phyloP scores from a whole-genome alignment of 2,113 vertebrate species.

The Gallinago undulata region DNA sequence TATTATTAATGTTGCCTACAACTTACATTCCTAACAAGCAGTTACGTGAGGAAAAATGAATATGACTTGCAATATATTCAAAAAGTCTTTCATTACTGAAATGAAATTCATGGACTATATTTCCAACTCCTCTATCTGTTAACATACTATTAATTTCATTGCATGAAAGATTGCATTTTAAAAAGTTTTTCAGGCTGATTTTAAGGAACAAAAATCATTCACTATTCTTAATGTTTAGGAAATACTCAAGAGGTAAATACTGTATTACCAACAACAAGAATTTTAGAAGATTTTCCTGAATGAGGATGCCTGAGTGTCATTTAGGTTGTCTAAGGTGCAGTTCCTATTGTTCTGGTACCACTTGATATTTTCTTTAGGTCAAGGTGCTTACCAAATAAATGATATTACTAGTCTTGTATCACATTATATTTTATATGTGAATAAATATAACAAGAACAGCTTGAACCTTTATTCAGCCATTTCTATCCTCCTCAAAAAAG shows the following conservation, averaged over 20 bases:
- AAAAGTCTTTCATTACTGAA: neutral
- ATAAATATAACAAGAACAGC: neutral
- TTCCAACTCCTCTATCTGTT: neutral
- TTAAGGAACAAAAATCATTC: neutral
- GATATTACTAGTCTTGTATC: neutral
- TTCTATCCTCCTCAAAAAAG: neutral
- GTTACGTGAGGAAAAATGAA: neutral
- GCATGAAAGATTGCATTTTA: neutral
- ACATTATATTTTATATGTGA: neutral
- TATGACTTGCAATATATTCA: conserved; percentile 10
- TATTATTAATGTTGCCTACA: conserved; percentile 3
- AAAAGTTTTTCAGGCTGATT: neutral
- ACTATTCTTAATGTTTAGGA: neutral
- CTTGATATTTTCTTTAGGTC: neutral
- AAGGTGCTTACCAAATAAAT: neutral
- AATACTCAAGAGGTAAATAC: neutral
- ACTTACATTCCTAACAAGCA: conserved; percentile 28
- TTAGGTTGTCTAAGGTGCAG: neutral
- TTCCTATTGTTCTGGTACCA: neutral
- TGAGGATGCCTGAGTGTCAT: neutral
- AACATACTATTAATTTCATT: neutral
- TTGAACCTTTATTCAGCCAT: neutral
- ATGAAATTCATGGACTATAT: neutral
- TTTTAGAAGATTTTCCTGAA: neutral
- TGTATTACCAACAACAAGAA: neutral